phyloP scores from a whole-genome alignment of 1,140 invertebrate species.

The Drosophila seguyi region DNA sequence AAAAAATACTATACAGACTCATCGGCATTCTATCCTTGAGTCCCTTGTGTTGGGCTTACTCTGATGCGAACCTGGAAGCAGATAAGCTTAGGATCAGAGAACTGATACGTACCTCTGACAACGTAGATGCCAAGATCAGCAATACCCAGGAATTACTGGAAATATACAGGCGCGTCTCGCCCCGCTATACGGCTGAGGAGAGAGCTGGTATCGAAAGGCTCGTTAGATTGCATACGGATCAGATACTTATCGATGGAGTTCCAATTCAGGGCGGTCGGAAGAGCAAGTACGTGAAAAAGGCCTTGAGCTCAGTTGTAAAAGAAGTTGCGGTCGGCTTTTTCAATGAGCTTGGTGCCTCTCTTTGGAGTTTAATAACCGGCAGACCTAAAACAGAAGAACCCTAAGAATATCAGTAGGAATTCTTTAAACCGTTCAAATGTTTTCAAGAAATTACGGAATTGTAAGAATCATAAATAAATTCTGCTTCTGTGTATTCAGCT shows the following conservation, averaged over 20 bases:
- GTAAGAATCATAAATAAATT: no score
- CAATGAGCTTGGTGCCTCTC: not conserved
- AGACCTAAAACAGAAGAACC: not conserved
- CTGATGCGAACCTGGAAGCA: not conserved
- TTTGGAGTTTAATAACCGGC: not conserved
- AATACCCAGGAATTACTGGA: slow-evolving; percentile 5
- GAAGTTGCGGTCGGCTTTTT: not conserved
- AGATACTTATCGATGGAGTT: slow-evolving; percentile 6
- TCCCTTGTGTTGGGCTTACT: not conserved
- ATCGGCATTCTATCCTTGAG: not conserved
- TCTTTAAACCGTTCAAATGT: no score
- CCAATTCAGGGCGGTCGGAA: not conserved
- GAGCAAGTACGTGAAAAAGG: not conserved
- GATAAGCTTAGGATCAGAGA: not conserved
- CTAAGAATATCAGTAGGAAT: not conserved
- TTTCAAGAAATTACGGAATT: no score
- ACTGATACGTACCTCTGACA: not conserved
- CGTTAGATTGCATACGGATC: not conserved
- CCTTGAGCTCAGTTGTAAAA: not conserved
- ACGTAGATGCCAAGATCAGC: slow-evolving; percentile 2
- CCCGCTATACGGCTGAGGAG: not conserved
- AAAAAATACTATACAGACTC: not conserved
- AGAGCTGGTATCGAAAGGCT: not conserved
- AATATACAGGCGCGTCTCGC: not conserved
- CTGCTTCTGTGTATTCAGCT: no score